These are phyloP conservation scores for Bovichtus variegatus DNA, from an alignment of 2,797 vertebrate species.

Conservation along the genomic window DNA sequence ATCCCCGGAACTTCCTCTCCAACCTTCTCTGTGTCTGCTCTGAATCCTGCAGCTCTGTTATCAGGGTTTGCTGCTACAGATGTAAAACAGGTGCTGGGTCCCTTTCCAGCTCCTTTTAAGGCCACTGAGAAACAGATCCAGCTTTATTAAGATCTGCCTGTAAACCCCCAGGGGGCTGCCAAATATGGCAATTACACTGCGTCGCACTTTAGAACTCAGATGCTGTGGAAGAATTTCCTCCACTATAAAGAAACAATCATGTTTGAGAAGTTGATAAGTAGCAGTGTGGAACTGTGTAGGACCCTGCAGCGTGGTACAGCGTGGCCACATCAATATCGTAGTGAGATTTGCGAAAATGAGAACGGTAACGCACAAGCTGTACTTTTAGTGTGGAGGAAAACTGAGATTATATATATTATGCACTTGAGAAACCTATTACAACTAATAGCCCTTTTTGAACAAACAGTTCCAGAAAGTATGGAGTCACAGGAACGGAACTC, in stretches of 20 bases:
- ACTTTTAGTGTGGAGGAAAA: neutral
- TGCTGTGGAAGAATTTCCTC: constrained; percentile 68
- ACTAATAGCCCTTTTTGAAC: neutral
- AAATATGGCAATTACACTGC: constrained; percentile 85
- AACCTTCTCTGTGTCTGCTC: constrained; percentile 35
- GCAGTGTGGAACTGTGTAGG: constrained; percentile 2
- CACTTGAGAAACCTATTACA: neutral
- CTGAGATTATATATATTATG: neutral
- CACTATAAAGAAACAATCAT: constrained; percentile 32
- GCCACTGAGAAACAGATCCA: constrained; percentile 81
- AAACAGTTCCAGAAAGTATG: neutral
- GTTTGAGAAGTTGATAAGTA: constrained; percentile 12
- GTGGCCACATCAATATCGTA: neutral
- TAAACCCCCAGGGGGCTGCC: constrained; percentile 80
- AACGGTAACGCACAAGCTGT: neutral
- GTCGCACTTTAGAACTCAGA: constrained; percentile 62
- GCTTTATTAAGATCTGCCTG: constrained; percentile 85
- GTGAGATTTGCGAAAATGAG: neutral
- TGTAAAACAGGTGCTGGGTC: constrained; percentile 85
- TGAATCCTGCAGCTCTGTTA: constrained; percentile 64
- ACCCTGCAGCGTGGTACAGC: neutral
- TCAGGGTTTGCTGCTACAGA: constrained; percentile 75
- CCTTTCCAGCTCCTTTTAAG: constrained; percentile 85
- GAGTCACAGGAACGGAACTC: no score
- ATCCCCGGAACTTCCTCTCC: constrained; percentile 50